Conservation (phyloP, 2,797 vertebrate genomes). For the Anas bahamensis region DNA sequence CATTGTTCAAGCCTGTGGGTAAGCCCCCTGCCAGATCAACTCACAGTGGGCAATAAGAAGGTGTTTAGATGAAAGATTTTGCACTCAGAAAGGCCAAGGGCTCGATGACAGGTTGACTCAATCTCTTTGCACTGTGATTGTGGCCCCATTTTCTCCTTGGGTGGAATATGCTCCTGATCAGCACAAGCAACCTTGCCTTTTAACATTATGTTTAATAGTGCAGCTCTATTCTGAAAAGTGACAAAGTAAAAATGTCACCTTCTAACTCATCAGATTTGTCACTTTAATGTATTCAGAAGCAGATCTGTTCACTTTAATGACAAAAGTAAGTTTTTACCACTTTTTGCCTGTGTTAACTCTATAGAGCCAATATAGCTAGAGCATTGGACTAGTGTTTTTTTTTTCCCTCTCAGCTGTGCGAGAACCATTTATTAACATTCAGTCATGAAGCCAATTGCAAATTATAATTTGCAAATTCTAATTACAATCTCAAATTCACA, state of each 20-base stretch:
- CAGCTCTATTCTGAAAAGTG: background rate
- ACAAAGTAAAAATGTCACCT: background rate
- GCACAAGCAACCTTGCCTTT: background rate
- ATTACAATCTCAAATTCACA: background rate
- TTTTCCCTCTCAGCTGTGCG: background rate
- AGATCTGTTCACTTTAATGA: background rate
- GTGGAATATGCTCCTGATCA: background rate
- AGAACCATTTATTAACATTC: slow-evolving; percentile 7
- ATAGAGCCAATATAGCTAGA: background rate
- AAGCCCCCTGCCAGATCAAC: background rate
- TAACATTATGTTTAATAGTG: background rate
- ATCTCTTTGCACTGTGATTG: background rate
- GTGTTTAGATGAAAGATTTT: background rate
- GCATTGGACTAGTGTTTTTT: background rate
- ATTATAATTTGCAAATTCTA: slow-evolving; percentile 42
- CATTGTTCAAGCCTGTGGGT: background rate
- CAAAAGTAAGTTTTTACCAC: slow-evolving; percentile 2
- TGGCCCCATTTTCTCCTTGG: background rate
- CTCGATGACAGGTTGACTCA: background rate
- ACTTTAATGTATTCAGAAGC: slow-evolving; percentile 15
- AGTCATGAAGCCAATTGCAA: background rate
- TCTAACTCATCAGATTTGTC: slow-evolving; percentile 28
- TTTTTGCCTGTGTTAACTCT: background rate
- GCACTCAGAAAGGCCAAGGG: background rate
- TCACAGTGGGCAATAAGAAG: background rate